Evolutionary conservation across 1,140 invertebrate genomes (phyloP).

Genomic region (Habropoda laboriosa): DNA sequence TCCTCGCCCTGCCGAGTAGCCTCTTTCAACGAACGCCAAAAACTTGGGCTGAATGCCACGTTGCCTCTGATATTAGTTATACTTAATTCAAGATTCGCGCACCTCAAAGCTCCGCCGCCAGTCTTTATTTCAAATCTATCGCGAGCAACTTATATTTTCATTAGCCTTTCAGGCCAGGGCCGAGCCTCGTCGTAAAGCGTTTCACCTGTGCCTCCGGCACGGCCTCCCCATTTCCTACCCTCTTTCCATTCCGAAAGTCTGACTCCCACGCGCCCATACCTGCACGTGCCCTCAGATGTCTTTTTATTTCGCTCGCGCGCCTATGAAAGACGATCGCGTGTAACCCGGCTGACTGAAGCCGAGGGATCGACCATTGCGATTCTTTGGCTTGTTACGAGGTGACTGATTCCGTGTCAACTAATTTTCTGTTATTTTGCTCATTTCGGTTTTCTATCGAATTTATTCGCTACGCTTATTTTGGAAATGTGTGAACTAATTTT

Average conservation of each 20-base stretch:
- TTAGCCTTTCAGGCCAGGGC: conserved; percentile 42
- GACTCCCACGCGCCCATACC: conserved; percentile 24
- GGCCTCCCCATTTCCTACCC: conserved; percentile 17
- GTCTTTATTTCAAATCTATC: conserved; percentile 50
- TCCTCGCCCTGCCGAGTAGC: background rate
- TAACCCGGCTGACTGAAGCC: background rate
- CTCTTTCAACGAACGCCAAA: conserved; percentile 78
- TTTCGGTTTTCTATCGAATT: too few species aligned
- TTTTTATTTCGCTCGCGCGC: conserved; percentile 5
- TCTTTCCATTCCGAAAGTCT: conserved; percentile 9
- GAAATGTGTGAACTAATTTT: too few species aligned
- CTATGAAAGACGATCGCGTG: conserved; percentile 37
- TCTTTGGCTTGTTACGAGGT: background rate
- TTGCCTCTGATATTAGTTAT: conserved; percentile 77
- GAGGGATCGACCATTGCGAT: background rate
- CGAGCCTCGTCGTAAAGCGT: conserved; percentile 39
- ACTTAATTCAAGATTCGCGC: conserved; percentile 77
- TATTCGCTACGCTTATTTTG: too few species aligned
- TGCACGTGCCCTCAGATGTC: background rate
- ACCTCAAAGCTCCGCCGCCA: conserved; percentile 36
- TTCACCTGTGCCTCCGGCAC: conserved; percentile 39
- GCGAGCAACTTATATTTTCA: conserved; percentile 52
- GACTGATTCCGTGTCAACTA: too few species aligned
- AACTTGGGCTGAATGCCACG: conserved; percentile 66
- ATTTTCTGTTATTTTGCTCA: too few species aligned